These are phyloP conservation scores for Scomber colias DNA, from an alignment of 2,113 vertebrate genomes.

Conservation along the genomic window DNA sequence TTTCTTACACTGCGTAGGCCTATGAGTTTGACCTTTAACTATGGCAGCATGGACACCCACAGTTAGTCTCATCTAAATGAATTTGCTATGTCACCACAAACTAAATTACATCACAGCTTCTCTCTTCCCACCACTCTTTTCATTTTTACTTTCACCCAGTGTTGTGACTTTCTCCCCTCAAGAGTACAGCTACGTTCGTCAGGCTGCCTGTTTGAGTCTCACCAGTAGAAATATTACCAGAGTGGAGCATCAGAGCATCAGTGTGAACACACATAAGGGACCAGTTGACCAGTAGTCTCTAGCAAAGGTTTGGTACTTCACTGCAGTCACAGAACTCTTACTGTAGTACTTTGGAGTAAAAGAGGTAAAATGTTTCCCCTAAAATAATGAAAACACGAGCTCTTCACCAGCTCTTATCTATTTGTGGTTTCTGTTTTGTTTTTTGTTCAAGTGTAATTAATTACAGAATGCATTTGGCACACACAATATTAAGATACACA, in stretches of 20 bases:
- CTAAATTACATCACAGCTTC: slow-evolving; percentile 30
- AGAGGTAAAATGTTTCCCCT: neutral
- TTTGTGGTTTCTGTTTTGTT: no score
- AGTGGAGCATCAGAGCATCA: neutral
- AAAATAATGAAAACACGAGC: neutral
- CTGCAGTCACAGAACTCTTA: no score
- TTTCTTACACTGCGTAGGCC: slow-evolving; percentile 37
- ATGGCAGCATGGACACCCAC: slow-evolving; percentile 33
- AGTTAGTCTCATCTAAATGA: slow-evolving; percentile 62
- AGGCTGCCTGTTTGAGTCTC: neutral
- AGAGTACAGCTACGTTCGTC: neutral
- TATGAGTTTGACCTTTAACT: slow-evolving; percentile 71
- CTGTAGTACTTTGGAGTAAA: no score
- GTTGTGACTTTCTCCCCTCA: no score
- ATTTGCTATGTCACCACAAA: slow-evolving; percentile 33
- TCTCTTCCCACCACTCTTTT: neutral
- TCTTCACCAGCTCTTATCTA: neutral
- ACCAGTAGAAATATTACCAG: neutral
- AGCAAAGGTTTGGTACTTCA: neutral
- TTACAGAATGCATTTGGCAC: no score
- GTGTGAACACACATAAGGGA: neutral
- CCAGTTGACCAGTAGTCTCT: neutral
- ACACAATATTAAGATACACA: no score
- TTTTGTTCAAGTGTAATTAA: no score
- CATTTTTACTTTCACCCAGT: no score